Evolutionary conservation across 92 coral and sea anemone species (phyloP).

Genomic region (Metridium senile): DNA sequence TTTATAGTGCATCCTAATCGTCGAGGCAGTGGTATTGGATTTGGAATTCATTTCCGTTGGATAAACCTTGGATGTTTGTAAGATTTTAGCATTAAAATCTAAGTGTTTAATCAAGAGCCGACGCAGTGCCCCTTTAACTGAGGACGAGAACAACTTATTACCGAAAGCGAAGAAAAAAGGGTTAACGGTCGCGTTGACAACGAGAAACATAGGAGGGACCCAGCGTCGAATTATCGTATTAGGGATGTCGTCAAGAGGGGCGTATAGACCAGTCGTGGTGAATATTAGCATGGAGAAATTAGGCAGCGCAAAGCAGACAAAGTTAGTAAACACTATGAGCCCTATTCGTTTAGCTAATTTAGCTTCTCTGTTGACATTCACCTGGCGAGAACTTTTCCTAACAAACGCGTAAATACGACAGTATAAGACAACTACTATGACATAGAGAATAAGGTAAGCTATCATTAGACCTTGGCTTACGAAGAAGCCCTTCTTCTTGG

Average conservation of each 20-base stretch:
- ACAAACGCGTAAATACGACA: slow-evolving; percentile 47
- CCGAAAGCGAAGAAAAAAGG: slow-evolving; percentile 60
- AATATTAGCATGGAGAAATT: slow-evolving; percentile 25
- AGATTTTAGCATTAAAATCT: not conserved
- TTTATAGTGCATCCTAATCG: not conserved
- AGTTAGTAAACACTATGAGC: slow-evolving; percentile 46
- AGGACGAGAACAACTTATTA: slow-evolving; percentile 41
- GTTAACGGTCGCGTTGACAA: slow-evolving; percentile 56
- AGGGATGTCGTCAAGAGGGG: slow-evolving; percentile 24
- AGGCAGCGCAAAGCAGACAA: slow-evolving; percentile 57
- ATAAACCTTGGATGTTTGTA: not conserved
- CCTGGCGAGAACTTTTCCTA: slow-evolving; percentile 33
- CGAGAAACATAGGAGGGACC: slow-evolving; percentile 60
- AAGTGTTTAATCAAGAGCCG: not conserved
- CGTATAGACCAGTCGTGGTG: slow-evolving; percentile 29
- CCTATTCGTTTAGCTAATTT: slow-evolving; percentile 51
- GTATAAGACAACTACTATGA: slow-evolving; percentile 37
- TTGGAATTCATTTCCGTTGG: not conserved
- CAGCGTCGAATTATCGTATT: slow-evolving; percentile 50
- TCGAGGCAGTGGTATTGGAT: not conserved
- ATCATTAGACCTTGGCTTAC: slow-evolving; percentile 50
- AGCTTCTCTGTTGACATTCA: slow-evolving; percentile 45
- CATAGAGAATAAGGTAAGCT: slow-evolving; percentile 26
- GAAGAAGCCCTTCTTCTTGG: slow-evolving; percentile 37
- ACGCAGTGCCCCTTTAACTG: slow-evolving; percentile 11